phyloP scores from a whole-genome alignment of 2,113 vertebrate genomes.

The Lepidothrix coronata region DNA sequence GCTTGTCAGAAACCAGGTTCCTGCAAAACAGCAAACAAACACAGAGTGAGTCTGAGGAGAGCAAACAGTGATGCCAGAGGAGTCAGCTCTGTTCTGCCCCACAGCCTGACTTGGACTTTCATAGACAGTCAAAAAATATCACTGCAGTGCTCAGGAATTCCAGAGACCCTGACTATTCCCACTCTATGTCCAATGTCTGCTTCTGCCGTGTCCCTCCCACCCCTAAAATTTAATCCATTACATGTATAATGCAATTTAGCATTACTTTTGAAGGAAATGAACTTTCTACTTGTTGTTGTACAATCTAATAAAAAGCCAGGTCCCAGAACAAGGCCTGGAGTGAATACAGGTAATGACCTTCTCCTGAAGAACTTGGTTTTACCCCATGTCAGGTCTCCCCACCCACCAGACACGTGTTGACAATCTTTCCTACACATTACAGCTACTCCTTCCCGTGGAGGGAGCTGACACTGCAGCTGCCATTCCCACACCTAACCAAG shows the following conservation, averaged over 20 bases:
- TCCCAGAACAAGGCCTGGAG: not conserved
- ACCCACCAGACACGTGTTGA: not conserved
- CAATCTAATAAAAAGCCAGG: not conserved
- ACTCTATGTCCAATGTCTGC: not conserved
- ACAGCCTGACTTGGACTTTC: not conserved
- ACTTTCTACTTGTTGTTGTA: not conserved
- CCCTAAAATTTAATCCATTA: not conserved
- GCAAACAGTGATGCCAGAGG: not conserved
- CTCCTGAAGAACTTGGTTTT: not conserved
- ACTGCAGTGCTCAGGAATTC: not conserved
- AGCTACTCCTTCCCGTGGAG: not conserved
- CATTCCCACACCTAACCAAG: not conserved
- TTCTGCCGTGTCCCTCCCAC: not conserved
- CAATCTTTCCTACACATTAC: not conserved
- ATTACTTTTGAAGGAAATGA: not conserved
- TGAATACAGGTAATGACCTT: not conserved
- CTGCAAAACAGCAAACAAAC: slow-evolving; percentile 61
- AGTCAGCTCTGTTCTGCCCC: not conserved
- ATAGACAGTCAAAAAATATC: not conserved
- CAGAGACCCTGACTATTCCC: not conserved
- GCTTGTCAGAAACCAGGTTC: slow-evolving; percentile 94
- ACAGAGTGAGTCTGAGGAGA: not conserved
- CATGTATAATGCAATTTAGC: not conserved
- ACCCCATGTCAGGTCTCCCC: not conserved
- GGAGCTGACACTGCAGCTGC: not conserved